Evolutionary conservation across 30 jellyfish, hydroid and myxozoan species (phyloP).

Genomic region (Pelagia noctiluca): DNA sequence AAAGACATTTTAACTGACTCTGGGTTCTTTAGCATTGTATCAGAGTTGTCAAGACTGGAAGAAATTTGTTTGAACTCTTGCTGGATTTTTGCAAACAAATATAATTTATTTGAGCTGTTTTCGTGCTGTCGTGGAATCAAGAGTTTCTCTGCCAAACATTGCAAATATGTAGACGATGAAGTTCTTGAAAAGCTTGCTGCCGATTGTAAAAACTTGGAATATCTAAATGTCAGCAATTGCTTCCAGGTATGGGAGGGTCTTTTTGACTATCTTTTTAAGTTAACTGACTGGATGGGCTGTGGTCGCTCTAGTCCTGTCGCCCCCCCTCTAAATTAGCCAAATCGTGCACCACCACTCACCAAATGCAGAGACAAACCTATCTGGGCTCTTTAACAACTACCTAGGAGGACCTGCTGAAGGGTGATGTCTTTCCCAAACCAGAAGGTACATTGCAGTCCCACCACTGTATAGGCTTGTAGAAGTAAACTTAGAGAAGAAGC

Average conservation of each 20-base stretch:
- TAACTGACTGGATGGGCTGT: too few species aligned
- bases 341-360: too few species aligned
- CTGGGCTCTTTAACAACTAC: too few species aligned
- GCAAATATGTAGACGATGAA: constrained; percentile 71
- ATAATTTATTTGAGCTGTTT: constrained; percentile 20
- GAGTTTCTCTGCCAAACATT: constrained; percentile 57
- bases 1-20: constrained; percentile 21
- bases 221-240: constrained; percentile 43
- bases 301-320: too few species aligned
- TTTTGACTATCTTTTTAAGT: too few species aligned
- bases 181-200: constrained; percentile 43
- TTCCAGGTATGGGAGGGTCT: constrained; percentile 69
- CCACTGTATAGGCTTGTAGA: too few species aligned
- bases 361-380: too few species aligned
- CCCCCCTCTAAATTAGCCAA: too few species aligned
- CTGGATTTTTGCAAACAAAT: constrained; percentile 54
- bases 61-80: constrained; percentile 57
- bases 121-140: constrained; percentile 24
- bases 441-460: too few species aligned
- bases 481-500: too few species aligned
- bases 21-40: constrained; percentile 43
- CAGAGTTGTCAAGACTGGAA: constrained; percentile 31
- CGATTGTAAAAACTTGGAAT: constrained; percentile 32
- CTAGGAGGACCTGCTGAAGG: too few species aligned
- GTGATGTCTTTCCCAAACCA: too few species aligned